Conservation (phyloP, 2,113 vertebrate genomes). For the Leucopsar rothschildi region DNA sequence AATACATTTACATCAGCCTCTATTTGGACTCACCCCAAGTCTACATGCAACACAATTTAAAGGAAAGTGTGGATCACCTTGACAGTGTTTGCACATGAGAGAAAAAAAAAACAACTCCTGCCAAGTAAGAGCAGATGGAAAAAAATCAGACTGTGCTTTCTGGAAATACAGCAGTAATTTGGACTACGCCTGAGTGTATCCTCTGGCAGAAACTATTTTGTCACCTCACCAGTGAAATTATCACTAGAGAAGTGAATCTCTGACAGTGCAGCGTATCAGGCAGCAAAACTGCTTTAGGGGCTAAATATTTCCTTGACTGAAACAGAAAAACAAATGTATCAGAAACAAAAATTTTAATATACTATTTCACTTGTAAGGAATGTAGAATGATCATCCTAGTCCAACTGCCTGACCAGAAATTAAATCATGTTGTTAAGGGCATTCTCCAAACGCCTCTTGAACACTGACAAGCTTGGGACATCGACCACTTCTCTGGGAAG, state of each 20-base stretch:
- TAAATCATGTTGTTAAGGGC: not conserved
- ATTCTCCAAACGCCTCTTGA: not conserved
- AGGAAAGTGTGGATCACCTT: not conserved
- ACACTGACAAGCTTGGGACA: not conserved
- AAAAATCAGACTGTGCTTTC: not conserved
- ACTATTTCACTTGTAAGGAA: not conserved
- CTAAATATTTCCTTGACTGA: not conserved
- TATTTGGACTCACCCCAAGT: not conserved
- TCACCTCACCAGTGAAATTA: not conserved
- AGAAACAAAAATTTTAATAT: not conserved
- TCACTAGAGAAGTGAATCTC: not conserved
- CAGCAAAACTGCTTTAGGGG: not conserved
- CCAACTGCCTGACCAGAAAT: not conserved
- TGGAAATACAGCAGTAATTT: not conserved
- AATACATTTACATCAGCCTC: not conserved
- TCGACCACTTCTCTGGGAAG: rapidly evolving
- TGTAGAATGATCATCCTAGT: not conserved
- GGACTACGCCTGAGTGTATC: not conserved
- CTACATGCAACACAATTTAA: not conserved
- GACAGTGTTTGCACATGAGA: not conserved
- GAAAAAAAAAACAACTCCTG: not conserved
- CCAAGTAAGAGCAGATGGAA: not conserved
- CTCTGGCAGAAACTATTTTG: not conserved
- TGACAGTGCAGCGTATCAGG: not conserved
- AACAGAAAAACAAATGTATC: not conserved